Conservation (phyloP, 2,888 invertebrate species). For the Thysanoteuthis rhombus region DNA sequence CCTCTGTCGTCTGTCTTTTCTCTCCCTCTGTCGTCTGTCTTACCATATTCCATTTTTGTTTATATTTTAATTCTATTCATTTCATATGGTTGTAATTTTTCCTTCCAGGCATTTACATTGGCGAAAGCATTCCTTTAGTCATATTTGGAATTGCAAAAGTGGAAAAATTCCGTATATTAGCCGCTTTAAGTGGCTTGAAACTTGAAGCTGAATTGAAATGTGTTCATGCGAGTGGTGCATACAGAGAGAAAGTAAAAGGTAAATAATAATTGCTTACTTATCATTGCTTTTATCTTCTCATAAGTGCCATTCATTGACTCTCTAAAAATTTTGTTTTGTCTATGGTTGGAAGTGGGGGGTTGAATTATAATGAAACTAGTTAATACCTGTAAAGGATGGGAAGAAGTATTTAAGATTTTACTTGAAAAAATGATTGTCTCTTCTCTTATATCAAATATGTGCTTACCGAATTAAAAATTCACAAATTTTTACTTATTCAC, state of each 20-base stretch:
- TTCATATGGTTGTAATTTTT: neutral
- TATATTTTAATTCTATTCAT: neutral
- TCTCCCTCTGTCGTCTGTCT: neutral
- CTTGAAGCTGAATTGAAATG: slow-evolving; percentile 93
- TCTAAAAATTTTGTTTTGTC: neutral
- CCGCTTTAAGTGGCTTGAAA: slow-evolving; percentile 91
- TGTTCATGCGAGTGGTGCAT: slow-evolving; percentile 88
- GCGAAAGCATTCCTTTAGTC: slow-evolving; percentile 67
- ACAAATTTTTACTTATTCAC: too few relatives aligned
- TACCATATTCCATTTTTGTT: neutral
- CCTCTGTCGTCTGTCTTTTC: neutral
- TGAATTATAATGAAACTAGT: too few relatives aligned
- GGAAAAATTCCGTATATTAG: slow-evolving; percentile 73
- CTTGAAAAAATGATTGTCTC: too few relatives aligned
- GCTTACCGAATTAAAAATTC: too few relatives aligned
- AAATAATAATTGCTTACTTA: neutral
- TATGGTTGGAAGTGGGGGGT: too few relatives aligned
- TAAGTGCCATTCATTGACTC: neutral
- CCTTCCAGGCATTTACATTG: slow-evolving; percentile 62
- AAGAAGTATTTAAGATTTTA: too few relatives aligned
- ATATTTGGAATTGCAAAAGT: slow-evolving; percentile 90
- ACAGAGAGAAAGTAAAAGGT: slow-evolving; percentile 79
- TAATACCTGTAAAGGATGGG: too few relatives aligned
- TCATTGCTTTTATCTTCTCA: neutral
- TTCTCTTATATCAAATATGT: too few relatives aligned